Evolutionary conservation across 2,888 invertebrate genomes (phyloP).

Genomic region (Calephelis perditalis): DNA sequence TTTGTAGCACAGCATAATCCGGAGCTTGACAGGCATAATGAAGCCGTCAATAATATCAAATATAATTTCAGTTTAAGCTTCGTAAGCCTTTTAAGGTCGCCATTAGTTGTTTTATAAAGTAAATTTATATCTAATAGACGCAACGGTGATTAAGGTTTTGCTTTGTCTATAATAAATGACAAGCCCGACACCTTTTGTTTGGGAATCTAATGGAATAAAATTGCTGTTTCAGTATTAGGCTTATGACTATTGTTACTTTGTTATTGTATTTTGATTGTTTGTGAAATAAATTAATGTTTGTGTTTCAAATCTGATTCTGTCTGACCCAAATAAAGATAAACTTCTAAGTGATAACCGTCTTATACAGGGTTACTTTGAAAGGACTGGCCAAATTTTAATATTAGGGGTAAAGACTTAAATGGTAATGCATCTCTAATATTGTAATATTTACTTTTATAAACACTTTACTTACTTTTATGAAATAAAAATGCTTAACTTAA

Average conservation of each 20-base stretch:
- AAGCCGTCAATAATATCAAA: conserved; percentile 5
- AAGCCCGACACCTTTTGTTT: conserved; percentile 28
- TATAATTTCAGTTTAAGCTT: not conserved
- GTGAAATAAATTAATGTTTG: not conserved
- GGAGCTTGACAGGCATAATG: not conserved
- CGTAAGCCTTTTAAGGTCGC: conserved; percentile 5
- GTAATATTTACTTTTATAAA: too few relatives aligned
- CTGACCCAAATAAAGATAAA: not conserved
- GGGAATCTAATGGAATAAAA: conserved; percentile 31
- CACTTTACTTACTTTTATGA: too few relatives aligned
- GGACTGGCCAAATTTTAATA: too few relatives aligned
- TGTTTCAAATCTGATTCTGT: not conserved
- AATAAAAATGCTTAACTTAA: too few relatives aligned
- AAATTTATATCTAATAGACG: conserved; percentile 25
- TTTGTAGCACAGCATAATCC: not conserved
- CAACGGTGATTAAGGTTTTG: conserved; percentile 27
- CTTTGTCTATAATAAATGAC: conserved; percentile 27
- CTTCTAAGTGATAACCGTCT: too few relatives aligned
- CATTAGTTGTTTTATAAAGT: conserved; percentile 22
- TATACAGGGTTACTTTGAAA: too few relatives aligned
- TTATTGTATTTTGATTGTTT: not conserved
- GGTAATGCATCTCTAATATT: too few relatives aligned
- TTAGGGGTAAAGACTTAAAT: too few relatives aligned
- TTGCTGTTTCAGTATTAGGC: conserved; percentile 29
- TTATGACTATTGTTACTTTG: not conserved